A percentile compares a stretch with the other conserved stretches of the same genome.
Evolutionary conservation across 2,113 vertebrate genomes (phyloP).

Genomic region (Crocuta crocuta): DNA sequence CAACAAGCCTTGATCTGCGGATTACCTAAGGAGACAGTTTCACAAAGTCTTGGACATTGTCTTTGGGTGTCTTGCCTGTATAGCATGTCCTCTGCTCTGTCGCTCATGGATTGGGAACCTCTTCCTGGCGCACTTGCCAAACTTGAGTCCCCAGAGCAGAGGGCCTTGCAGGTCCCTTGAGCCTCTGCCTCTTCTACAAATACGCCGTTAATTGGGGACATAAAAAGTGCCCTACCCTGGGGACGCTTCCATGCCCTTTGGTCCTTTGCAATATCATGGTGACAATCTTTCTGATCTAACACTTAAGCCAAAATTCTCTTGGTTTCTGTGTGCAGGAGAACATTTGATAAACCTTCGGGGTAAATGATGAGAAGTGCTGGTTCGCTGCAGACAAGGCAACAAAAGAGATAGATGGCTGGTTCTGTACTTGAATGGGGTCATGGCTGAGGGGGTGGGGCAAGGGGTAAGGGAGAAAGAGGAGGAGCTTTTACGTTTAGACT

Average conservation of each 20-base stretch:
- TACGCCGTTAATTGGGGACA: neutral
- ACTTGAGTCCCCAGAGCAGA: neutral
- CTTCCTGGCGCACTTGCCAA: neutral
- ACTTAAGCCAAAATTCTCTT: conserved; percentile 38
- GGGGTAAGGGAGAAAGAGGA: neutral
- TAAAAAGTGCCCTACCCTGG: neutral
- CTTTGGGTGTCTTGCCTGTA: neutral
- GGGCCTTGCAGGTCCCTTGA: neutral
- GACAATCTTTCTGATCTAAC: neutral
- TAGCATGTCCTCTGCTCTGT: neutral
- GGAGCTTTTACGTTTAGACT: neutral
- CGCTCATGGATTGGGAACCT: neutral
- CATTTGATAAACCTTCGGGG: neutral
- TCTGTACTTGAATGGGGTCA: neutral
- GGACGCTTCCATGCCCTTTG: neutral
- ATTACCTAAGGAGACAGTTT: neutral
- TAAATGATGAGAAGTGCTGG: neutral
- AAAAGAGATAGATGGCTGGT: neutral
- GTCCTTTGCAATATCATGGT: neutral
- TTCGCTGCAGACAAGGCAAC: neutral
- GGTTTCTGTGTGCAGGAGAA: conserved; percentile 1
- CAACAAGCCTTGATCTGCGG: neutral
- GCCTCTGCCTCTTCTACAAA: neutral
- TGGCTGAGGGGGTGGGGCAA: neutral
- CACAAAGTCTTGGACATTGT: neutral